Conservation (phyloP, 2,113 vertebrate genomes). For the Oostethus manadensis region DNA sequence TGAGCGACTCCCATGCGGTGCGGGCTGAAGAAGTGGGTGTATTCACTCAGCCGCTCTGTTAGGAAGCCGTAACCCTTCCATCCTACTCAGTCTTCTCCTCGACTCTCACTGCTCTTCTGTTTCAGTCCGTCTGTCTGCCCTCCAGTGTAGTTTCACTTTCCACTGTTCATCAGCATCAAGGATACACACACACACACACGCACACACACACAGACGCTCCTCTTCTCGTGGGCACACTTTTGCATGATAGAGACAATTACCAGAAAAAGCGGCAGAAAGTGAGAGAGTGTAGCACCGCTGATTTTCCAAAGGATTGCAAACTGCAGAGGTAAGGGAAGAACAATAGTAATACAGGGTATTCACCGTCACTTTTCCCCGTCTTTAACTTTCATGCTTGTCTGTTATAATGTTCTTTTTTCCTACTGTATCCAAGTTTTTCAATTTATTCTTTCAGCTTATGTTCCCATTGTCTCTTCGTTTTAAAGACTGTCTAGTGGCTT, state of each 20-base stretch:
- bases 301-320: slow-evolving; percentile 40
- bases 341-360: slow-evolving; percentile 1
- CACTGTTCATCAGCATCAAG: slow-evolving; percentile 37
- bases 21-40: slow-evolving; percentile 58
- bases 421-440: background rate
- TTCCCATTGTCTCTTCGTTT: background rate
- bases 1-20: slow-evolving; percentile 38
- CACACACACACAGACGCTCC: slow-evolving; percentile 12
- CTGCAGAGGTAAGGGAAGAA: slow-evolving; percentile 53
- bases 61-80: slow-evolving; percentile 42
- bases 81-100: slow-evolving; percentile 64
- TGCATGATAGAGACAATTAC: slow-evolving; percentile 10
- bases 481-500: background rate
- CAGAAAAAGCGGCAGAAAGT: slow-evolving; percentile 19
- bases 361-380: background rate
- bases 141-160: slow-evolving; percentile 39
- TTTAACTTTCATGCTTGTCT: background rate
- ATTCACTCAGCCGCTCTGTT: slow-evolving; percentile 53
- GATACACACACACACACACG: slow-evolving; percentile 41
- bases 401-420: background rate
- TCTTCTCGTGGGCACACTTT: slow-evolving; percentile 9
- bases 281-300: slow-evolving; percentile 5
- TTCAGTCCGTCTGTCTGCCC: slow-evolving; percentile 52
- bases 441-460: background rate
- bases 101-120: slow-evolving; percentile 43